phyloP scores from a whole-genome alignment of 2,113 vertebrate species.

The Numenius arquata region DNA sequence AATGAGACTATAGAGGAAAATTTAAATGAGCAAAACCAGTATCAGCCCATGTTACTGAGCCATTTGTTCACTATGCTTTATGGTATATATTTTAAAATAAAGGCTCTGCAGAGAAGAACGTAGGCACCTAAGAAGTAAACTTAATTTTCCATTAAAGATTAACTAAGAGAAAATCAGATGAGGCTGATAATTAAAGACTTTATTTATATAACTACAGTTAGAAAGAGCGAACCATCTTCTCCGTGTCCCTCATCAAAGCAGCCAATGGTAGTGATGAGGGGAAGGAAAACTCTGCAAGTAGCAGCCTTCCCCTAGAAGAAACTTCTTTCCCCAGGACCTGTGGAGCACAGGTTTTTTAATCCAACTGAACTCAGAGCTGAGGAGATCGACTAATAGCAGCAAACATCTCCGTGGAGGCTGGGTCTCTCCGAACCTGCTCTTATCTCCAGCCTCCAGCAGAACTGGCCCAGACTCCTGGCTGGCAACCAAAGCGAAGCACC shows the following conservation, averaged over 20 bases:
- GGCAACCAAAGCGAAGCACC: background rate
- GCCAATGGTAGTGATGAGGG: background rate
- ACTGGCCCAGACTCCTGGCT: background rate
- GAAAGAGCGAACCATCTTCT: background rate
- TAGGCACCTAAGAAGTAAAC: background rate
- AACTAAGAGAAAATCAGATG: slow-evolving; percentile 12
- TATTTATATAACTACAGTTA: background rate
- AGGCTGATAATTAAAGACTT: background rate
- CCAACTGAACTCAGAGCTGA: background rate
- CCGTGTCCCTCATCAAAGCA: background rate
- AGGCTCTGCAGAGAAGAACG: background rate
- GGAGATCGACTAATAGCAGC: background rate
- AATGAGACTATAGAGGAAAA: background rate
- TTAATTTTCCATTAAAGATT: slow-evolving; percentile 10
- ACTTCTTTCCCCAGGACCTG: background rate
- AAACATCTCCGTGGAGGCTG: background rate
- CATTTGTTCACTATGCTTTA: background rate
- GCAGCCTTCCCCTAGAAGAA: background rate
- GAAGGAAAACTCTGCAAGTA: background rate
- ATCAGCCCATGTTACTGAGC: background rate
- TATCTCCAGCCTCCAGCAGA: background rate
- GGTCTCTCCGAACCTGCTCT: background rate
- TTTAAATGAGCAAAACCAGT: background rate
- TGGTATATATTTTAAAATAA: background rate
- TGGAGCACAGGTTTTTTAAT: background rate